phyloP scores from a whole-genome alignment of 2,888 invertebrate species.

The Agriopis leucophaearia region DNA sequence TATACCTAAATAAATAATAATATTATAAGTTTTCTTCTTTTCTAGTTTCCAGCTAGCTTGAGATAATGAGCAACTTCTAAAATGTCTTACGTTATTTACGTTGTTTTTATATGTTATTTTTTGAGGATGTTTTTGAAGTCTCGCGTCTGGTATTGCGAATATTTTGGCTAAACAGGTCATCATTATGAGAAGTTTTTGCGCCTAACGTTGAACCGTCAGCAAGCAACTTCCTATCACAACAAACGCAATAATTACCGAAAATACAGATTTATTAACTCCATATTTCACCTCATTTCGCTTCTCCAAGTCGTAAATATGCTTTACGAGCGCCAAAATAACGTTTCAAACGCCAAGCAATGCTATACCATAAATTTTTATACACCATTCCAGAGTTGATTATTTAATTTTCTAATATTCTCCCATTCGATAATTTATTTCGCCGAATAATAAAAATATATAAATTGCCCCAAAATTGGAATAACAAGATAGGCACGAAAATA shows the following conservation, averaged over 20 bases:
- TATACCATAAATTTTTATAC: constrained; percentile 43
- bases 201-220: background rate
- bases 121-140: no score
- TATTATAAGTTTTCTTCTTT: no score
- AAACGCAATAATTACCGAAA: constrained; percentile 31
- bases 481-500: constrained; percentile 75
- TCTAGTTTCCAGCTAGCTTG: no score
- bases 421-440: constrained; percentile 54
- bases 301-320: constrained; percentile 29
- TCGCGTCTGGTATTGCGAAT: no score
- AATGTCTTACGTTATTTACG: no score
- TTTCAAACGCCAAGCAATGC: constrained; percentile 24
- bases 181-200: background rate
- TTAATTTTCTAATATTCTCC: constrained; percentile 56
- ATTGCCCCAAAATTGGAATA: constrained; percentile 75
- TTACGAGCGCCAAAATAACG: constrained; percentile 34
- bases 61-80: no score
- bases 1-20: no score
- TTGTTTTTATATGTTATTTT: no score
- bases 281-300: constrained; percentile 34
- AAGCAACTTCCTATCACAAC: background rate
- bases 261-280: constrained; percentile 36
- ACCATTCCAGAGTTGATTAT: constrained; percentile 56
- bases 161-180: no score
- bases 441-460: constrained; percentile 59